Base-by-base conservation (phyloP, 1,140 invertebrate species). In the Polypedilum pembai region DNA sequence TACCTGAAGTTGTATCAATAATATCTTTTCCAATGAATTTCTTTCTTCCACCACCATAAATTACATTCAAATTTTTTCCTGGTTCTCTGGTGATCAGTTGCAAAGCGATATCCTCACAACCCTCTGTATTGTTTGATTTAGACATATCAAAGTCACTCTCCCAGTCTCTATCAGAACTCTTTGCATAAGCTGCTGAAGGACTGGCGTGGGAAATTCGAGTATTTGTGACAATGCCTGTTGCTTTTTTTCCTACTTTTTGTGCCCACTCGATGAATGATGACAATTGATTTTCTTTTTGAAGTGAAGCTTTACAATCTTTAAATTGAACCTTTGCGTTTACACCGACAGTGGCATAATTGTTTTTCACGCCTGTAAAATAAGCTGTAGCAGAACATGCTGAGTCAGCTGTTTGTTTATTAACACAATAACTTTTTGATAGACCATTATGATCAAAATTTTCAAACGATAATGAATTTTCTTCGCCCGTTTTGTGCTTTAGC, bases 171-270 rank as follows among this genome's bases (percentile, higher is more conserved):
- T 5, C 8, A 1, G 41, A 20, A n/a, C 41, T 45, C 85, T 84
- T 79, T 88, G 94, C 92, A 80, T 96, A 98, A 0, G 92, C 80
- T 0, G 92, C 92, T 0, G 90, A 89, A 0, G 95, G 95, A 0
- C 94, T 96, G 0, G 95, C 95, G 81, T 98, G 94, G 0, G 94
- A 97, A 0, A 98, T 89, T 74, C 94, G 86, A 41, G 94, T 94
- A 0, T 92, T 97, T 0, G 95, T 96, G 1, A 97, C 93, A 73
- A 98, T 89, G 18, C 95, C 95, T 69, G 65, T 69, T 21, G 83
- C 83, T 79, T 91, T n/a, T n/a, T n/a, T 91, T 8, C 87, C 89
- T 66, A 85, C 85, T 18, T 83, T 82, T 76, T 88, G 86, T 0
- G 89, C 89, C 89, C 89, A 91, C 56, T 86, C 80, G 2, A 45